phyloP scores from a whole-genome alignment of 2,888 invertebrate species.

The Serripes groenlandicus region DNA sequence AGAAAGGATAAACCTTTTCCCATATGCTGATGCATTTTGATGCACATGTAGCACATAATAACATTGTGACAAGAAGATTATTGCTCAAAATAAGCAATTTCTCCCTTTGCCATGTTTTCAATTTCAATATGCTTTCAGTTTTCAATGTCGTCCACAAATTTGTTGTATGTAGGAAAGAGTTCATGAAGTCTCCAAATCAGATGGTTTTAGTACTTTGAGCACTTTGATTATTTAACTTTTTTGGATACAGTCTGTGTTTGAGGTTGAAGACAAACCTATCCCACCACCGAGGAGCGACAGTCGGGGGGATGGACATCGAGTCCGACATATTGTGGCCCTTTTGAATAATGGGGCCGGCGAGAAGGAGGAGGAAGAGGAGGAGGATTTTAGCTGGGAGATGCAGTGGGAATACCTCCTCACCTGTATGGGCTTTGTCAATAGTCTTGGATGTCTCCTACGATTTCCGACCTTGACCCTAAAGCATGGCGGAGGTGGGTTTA shows the following conservation, averaged over 20 bases:
- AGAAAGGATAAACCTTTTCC: too few relatives aligned
- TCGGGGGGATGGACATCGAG: conserved; percentile 12
- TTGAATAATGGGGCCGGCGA: conserved; percentile 9
- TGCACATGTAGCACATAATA: too few relatives aligned
- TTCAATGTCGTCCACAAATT: too few relatives aligned
- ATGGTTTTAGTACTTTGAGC: too few relatives aligned
- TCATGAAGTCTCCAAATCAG: too few relatives aligned
- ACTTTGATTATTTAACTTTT: too few relatives aligned
- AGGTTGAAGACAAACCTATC: conserved; percentile 38
- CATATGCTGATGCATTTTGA: too few relatives aligned
- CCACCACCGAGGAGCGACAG: conserved; percentile 64
- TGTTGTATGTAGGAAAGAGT: too few relatives aligned
- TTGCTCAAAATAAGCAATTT: too few relatives aligned
- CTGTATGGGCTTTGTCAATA: conserved; percentile 89
- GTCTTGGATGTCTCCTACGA: conserved; percentile 87
- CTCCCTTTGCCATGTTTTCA: too few relatives aligned
- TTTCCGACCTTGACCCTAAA: conserved; percentile 91
- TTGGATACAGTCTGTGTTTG: conserved; percentile 16
- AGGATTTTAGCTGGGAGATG: conserved; percentile 85
- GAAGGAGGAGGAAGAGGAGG: conserved; percentile 67
- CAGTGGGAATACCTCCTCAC: conserved; percentile 88
- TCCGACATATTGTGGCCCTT: conserved; percentile 50
- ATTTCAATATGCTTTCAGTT: too few relatives aligned
- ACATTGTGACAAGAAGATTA: too few relatives aligned
- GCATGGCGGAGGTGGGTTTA: conserved; percentile 82